Conservation (phyloP, 2,113 vertebrate genomes). For the Ptilonorhynchus violaceus region DNA sequence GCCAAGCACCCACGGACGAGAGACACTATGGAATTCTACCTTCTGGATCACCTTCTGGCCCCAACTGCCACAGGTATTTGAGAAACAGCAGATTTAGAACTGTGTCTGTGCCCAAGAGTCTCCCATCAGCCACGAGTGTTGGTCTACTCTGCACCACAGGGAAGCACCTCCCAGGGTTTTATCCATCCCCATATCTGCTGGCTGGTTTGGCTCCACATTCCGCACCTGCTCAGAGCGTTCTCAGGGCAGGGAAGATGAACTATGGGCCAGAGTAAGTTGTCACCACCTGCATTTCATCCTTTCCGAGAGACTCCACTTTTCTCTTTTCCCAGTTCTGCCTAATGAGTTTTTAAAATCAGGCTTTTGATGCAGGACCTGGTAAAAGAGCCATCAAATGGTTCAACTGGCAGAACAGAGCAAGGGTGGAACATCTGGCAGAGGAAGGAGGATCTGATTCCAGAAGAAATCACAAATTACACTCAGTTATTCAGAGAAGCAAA, state of each 20-base stretch:
- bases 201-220: neutral
- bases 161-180: neutral
- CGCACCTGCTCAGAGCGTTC: neutral
- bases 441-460: neutral
- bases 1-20: neutral
- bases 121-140: neutral
- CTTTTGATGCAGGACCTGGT: neutral
- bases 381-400: neutral
- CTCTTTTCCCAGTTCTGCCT: neutral
- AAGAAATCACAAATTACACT: neutral
- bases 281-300: neutral
- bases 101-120: neutral
- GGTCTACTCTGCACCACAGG: neutral
- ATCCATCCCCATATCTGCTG: accelerated
- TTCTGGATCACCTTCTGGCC: too few species aligned
- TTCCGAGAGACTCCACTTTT: neutral
- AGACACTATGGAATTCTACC: neutral
- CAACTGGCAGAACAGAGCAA: neutral
- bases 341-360: neutral
- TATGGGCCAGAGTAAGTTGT: accelerated
- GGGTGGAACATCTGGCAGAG: constrained; percentile 31
- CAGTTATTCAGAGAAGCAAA: neutral
- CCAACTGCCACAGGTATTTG: neutral
- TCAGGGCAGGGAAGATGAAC: neutral
- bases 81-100: neutral